Base-by-base conservation (phyloP, 2,888 invertebrate genomes). In the Venusia cambrica region DNA sequence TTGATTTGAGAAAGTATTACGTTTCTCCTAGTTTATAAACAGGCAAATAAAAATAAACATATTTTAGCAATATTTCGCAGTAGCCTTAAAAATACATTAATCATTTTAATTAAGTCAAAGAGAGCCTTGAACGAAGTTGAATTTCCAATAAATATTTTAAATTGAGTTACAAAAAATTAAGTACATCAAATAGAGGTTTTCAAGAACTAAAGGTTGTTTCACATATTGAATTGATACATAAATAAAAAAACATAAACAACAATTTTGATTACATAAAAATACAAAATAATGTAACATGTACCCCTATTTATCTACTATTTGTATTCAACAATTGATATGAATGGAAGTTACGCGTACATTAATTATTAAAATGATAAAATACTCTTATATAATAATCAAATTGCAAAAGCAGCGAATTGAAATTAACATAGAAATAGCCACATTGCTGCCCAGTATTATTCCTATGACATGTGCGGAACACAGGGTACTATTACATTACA, bases 261-360 rank as follows among this genome's bases (percentile, higher is more conserved):
- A 48, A 50, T 37, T 57, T 50, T 27, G 38, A 22, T 47, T 55
- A 62, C n/a, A 50, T 34, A 45, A 36, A 52, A 51, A 48, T 46
- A 50, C 33, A 54, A 53, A 54, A 50, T 33, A 39, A 27, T 17
- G 46, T 37, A 39, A 39, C 37, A 28, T 40, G 51, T 48, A 54
- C 48, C 45, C 54, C 37, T n/a, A n/a, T 38, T 39, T 20, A 15
- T 21, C 12, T 32, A 21, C 27, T 26, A 24, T 21, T 24, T 22
- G 1, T 25, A 36, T 20, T 21, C 14, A 11, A n/a, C n/a, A n/a
- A n/a, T n/a, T n/a, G n/a, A n/a, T n/a, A n/a, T n/a, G n/a, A 18
- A 16, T 34, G 7, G 19, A 43, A 37, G 18, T 24, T 36, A 20
- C 16, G 6, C 2, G 11, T 20, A n/a, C n/a, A 17, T 32, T n/a